Evolutionary conservation across 2,888 invertebrate genomes (phyloP), one percentile per base, ranked within the genome.

Genomic region (Cheilosia soror): DNA sequence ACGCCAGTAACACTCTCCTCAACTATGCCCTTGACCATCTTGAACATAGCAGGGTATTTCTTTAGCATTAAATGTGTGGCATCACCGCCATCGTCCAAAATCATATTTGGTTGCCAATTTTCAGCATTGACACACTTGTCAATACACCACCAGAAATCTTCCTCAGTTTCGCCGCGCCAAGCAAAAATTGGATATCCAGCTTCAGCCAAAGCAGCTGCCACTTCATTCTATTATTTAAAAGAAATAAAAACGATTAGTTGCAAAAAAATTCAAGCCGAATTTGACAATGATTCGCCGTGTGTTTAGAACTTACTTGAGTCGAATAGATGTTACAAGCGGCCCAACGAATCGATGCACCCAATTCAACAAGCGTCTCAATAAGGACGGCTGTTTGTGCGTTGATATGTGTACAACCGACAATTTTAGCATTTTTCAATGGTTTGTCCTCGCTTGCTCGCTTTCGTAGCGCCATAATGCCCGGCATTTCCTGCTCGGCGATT

Each of bases 91-190:
- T 99, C 98, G 90, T 99, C 99, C 87, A 99, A 93, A 89, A 99
- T 98, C 97, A 99, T 98, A 92, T 99, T 99, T 4, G 99, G 98
- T 90, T 98, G 97, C 99, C 99, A 99, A 89, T 96, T 95, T 88
- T 97, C 96, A 0, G 96, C 95, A 88, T 97, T 97, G 2, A 99
- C 96, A 92, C 98, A 98, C 90, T 97, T 97, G 93, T 99, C 98
- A 89, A 99, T 99, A 91, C 98, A 98, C 98, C 98, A 99, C 99
- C 99, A 99, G 93, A 99, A 99, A 89, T 99, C 99, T 90, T 99
- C 98, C 91, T 99, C 99, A 5, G 97, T 97, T 92, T 99, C 98
- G 0, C 98, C 98, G 72, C 98, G 96, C 99, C 99, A 99, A 11
- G 98, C 98, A 93, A 98, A 99, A 87, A 99, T 95, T 2, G 98